A percentile compares a stretch with the other conserved stretches of the same genome.
Evolutionary conservation across 2,888 invertebrate genomes (phyloP).

Genomic region (Emmelina monodactyla): DNA sequence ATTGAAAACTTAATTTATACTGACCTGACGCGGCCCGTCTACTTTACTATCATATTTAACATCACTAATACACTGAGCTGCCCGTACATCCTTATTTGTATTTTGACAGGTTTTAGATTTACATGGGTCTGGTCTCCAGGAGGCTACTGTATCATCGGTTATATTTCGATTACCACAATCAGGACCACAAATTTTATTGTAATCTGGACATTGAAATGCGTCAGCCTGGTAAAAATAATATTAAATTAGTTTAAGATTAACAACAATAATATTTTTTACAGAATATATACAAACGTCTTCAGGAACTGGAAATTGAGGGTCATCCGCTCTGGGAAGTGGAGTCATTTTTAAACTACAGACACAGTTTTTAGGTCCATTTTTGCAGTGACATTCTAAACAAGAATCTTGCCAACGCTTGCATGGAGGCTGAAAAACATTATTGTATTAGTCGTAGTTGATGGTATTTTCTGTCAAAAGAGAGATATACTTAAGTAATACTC

Average conservation of each 20-base stretch:
- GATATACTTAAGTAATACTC: no score
- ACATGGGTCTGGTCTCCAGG: slow-evolving; percentile 28
- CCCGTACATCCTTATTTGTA: slow-evolving; percentile 36
- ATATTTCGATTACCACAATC: no score
- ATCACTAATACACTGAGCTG: slow-evolving; percentile 31
- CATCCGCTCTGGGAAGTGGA: slow-evolving; percentile 7
- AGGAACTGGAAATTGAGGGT: no score
- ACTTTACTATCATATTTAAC: background rate
- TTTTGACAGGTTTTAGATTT: slow-evolving; percentile 22
- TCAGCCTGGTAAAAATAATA: no score
- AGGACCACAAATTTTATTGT: background rate
- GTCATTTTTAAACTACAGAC: slow-evolving; percentile 31
- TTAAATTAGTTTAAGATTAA: no score
- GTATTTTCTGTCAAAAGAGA: no score
- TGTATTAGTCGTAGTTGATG: no score
- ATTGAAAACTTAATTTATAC: background rate
- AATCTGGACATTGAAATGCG: background rate
- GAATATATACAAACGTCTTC: no score
- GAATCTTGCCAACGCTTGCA: slow-evolving; percentile 37
- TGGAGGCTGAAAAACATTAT: slow-evolving; percentile 31
- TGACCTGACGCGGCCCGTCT: background rate
- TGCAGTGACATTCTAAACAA: slow-evolving; percentile 51
- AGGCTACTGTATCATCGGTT: no score
- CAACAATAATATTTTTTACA: no score
- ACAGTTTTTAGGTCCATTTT: slow-evolving; percentile 38